Conservation (phyloP, 2,113 vertebrate species). For the Albula glossodonta region DNA sequence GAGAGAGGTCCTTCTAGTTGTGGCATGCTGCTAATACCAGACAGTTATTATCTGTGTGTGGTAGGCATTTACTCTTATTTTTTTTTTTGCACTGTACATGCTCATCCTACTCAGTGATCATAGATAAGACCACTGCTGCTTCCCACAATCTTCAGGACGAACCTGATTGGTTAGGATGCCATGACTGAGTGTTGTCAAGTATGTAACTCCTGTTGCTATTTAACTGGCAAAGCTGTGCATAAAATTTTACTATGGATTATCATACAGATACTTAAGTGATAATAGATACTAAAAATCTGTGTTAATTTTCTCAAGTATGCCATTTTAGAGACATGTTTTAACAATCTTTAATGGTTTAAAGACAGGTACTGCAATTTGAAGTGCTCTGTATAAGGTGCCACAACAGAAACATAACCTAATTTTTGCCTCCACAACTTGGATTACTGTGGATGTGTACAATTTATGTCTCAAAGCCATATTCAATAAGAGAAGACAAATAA, state of each 20-base stretch:
- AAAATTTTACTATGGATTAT: background rate
- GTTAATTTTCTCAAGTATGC: background rate
- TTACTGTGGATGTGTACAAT: conserved; percentile 9
- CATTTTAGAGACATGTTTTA: conserved; percentile 5
- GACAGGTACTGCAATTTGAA: background rate
- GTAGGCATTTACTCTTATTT: background rate
- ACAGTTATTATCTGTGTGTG: conserved; percentile 22
- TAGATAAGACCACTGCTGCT: background rate
- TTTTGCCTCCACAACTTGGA: background rate
- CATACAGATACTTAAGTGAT: background rate
- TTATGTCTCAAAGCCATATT: background rate
- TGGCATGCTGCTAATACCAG: conserved; percentile 20
- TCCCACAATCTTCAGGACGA: conserved; percentile 1
- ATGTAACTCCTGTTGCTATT: background rate
- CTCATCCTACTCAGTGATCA: background rate
- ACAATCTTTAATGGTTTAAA: background rate
- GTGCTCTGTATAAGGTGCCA: background rate
- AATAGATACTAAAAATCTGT: background rate
- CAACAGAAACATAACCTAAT: conserved; percentile 23
- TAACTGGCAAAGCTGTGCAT: background rate
- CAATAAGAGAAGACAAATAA: background rate
- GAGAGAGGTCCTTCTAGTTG: conserved; percentile 8
- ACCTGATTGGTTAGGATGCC: background rate
- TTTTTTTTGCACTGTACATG: background rate
- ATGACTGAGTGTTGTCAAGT: background rate